Evolutionary conservation across 2,888 invertebrate genomes (phyloP).

Genomic region (Julus scanicus): DNA sequence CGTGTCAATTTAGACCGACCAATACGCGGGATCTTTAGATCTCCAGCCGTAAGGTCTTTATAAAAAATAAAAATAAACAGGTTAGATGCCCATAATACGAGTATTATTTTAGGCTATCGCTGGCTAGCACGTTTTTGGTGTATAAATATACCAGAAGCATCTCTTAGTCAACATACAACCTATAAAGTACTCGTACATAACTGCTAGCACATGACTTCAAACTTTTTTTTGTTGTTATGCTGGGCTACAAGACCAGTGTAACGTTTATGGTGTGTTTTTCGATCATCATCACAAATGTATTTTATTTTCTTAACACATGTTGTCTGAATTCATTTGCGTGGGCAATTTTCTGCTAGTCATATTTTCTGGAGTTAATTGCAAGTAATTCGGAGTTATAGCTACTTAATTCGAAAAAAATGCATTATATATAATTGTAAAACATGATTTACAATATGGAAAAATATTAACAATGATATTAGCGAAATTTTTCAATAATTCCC

Average conservation of each 20-base stretch:
- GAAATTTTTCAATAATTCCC: too few species aligned
- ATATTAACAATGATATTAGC: too few species aligned
- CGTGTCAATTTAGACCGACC: neutral
- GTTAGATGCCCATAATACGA: conserved; percentile 1
- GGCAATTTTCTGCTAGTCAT: too few species aligned
- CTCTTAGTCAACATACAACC: neutral
- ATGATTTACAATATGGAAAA: too few species aligned
- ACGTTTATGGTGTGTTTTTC: neutral
- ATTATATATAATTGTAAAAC: too few species aligned
- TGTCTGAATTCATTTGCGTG: neutral
- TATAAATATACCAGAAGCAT: neutral
- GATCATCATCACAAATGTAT: neutral
- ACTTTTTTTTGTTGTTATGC: neutral
- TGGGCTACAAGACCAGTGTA: neutral
- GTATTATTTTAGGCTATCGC: conserved; percentile 33
- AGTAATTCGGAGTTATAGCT: too few species aligned
- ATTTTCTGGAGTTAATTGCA: too few species aligned
- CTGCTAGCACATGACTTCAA: too few species aligned
- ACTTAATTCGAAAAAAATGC: too few species aligned
- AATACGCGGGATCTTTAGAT: neutral
- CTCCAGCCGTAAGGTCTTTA: conserved; percentile 15
- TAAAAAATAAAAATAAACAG: conserved; percentile 20
- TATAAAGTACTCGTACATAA: too few species aligned
- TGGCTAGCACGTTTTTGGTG: conserved; percentile 4
- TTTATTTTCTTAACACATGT: neutral